Conservation (phyloP, 2,888 invertebrate genomes). For the Drosophila merina region DNA sequence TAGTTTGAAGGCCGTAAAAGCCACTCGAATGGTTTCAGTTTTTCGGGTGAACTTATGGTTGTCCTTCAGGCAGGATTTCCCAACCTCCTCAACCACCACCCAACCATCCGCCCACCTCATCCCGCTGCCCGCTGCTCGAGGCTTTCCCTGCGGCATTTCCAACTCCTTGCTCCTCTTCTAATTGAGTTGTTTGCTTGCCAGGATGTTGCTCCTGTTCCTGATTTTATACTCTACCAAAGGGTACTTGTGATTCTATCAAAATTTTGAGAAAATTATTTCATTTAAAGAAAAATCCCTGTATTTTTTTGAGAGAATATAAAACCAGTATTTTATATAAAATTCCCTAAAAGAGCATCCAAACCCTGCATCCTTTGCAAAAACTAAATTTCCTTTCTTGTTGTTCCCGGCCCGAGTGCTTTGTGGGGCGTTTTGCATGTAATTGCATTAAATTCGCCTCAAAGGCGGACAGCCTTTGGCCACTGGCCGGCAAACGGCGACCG, state of each 20-base stretch:
- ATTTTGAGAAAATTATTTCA: not conserved
- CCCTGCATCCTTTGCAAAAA: too few relatives aligned
- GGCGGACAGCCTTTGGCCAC: conserved; percentile 9
- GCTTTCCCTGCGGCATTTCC: not conserved
- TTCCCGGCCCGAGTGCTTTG: not conserved
- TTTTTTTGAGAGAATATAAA: not conserved
- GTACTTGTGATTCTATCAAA: not conserved
- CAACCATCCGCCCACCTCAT: not conserved
- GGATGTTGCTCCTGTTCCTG: not conserved
- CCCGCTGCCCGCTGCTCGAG: not conserved
- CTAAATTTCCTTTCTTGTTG: conserved; percentile 21
- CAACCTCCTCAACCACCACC: not conserved
- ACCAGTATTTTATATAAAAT: too few relatives aligned
- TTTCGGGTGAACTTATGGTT: not conserved
- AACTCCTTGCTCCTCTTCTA: conserved; percentile 23
- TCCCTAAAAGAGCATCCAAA: too few relatives aligned
- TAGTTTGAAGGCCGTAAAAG: not conserved
- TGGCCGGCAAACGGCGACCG: not conserved
- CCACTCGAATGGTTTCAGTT: not conserved
- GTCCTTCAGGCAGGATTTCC: not conserved
- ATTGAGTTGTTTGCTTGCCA: conserved; percentile 49
- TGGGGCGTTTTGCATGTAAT: conserved; percentile 44
- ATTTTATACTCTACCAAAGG: not conserved
- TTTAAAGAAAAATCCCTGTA: not conserved
- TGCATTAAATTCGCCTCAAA: conserved; percentile 55